These are phyloP conservation scores for Akabosia matsudoensis DNA, from an alignment of 1,140 invertebrate genomes.

Conservation along the genomic window DNA sequence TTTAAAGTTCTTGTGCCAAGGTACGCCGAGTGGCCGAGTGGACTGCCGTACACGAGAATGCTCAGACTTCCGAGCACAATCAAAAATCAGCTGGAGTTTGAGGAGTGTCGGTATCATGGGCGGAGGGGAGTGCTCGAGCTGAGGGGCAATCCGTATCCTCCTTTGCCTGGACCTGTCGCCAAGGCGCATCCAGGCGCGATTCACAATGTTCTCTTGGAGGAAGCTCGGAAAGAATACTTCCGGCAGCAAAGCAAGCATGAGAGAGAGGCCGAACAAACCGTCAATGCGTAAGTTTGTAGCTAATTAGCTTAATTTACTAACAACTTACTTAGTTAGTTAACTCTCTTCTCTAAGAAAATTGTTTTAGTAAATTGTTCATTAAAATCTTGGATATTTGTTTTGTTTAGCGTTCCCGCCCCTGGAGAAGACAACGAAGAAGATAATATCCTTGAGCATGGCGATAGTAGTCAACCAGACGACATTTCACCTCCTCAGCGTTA, in stretches of 20 bases:
- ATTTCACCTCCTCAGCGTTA: background rate
- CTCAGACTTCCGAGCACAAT: constrained; percentile 33
- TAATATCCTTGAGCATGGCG: too few relatives aligned
- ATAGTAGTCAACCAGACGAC: background rate
- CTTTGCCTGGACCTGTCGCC: constrained; percentile 38
- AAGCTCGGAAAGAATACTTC: constrained; percentile 45
- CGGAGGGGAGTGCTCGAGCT: constrained; percentile 39
- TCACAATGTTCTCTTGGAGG: constrained; percentile 45
- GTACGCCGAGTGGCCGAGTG: constrained; percentile 64
- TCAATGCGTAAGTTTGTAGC: constrained; percentile 30
- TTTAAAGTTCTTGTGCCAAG: constrained; percentile 87
- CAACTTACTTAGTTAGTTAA: too few relatives aligned
- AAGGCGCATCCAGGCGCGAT: constrained; percentile 37
- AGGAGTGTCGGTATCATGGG: background rate
- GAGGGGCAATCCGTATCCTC: constrained; percentile 44
- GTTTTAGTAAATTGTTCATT: too few relatives aligned
- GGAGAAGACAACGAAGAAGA: background rate
- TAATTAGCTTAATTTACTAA: too few relatives aligned
- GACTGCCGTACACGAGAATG: constrained; percentile 42
- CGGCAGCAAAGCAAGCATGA: constrained; percentile 27
- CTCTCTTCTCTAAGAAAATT: too few relatives aligned
- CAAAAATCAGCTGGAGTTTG: constrained; percentile 10
- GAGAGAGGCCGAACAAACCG: constrained; percentile 30
- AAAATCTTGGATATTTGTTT: too few relatives aligned
- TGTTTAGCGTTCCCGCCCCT: background rate